Percentiles rank a stretch among this genome's conserved stretches.
These are phyloP conservation scores for Saturnia pavonia DNA, from an alignment of 2,888 invertebrate genomes.

Conservation along the genomic window DNA sequence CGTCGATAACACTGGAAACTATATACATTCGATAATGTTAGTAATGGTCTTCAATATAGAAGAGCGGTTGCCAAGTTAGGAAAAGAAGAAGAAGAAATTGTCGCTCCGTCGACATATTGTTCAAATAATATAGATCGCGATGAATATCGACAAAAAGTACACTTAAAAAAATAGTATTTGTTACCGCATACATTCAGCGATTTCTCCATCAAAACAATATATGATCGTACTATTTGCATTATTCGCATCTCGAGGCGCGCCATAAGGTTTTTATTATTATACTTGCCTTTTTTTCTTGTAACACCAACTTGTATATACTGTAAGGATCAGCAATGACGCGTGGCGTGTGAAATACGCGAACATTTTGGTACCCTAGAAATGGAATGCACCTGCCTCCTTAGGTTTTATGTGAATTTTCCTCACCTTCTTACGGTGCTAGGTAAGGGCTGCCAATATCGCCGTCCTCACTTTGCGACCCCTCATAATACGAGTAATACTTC, in stretches of 20 bases:
- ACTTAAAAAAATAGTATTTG: neutral
- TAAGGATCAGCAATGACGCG: conserved; percentile 70
- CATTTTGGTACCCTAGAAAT: conserved; percentile 76
- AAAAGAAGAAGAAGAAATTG: neutral
- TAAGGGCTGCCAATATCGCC: conserved; percentile 77
- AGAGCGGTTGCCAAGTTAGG: too few species aligned
- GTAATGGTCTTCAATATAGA: too few species aligned
- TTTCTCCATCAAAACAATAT: conserved; percentile 36
- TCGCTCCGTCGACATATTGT: neutral
- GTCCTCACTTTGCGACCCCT: conserved; percentile 80
- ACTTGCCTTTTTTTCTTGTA: conserved; percentile 65
- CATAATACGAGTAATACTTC: conserved; percentile 78
- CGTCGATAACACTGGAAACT: too few species aligned
- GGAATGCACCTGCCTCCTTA: conserved; percentile 81
- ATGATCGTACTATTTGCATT: conserved; percentile 51
- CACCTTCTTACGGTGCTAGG: conserved; percentile 74
- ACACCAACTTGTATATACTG: conserved; percentile 55
- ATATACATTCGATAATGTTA: too few species aligned
- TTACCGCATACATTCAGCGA: neutral
- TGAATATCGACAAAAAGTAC: neutral
- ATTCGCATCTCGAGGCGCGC: conserved; percentile 54
- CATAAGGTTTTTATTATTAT: conserved; percentile 76
- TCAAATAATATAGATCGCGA: neutral
- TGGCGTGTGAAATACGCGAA: conserved; percentile 77
- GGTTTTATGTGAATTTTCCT: conserved; percentile 80